Evolutionary conservation across 2,113 vertebrate species (phyloP).

Genomic region (Tricholaema leucomelas): DNA sequence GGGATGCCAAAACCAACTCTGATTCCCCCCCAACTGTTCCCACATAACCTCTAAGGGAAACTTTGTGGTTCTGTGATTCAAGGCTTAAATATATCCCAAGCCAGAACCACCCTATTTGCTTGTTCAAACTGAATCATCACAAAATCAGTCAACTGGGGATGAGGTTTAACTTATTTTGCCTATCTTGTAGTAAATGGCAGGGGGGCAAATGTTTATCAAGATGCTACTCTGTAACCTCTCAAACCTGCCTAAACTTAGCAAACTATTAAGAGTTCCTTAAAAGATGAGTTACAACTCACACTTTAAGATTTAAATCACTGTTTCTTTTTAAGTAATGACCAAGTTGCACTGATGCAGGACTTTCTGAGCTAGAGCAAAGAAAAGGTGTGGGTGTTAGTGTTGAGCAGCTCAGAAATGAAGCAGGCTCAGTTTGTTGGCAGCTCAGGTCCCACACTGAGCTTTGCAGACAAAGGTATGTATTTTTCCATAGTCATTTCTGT

Average conservation of each 20-base stretch:
- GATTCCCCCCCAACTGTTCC: not conserved
- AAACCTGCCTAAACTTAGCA: not conserved
- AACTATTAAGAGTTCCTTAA: not conserved
- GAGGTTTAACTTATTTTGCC: not conserved
- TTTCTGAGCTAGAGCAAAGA: not conserved
- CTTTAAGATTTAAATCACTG: not conserved
- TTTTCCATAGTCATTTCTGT: not conserved
- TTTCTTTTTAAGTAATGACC: not conserved
- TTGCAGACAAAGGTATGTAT: not conserved
- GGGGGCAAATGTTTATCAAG: not conserved
- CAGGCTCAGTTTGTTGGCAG: not conserved
- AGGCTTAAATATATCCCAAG: not conserved
- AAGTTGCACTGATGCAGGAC: not conserved
- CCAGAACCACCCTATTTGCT: not conserved
- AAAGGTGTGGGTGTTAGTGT: not conserved
- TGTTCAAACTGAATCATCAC: not conserved
- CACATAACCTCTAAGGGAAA: not conserved
- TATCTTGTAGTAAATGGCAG: not conserved
- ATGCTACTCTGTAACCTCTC: not conserved
- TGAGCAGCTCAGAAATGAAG: not conserved
- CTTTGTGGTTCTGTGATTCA: not conserved
- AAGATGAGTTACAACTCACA: not conserved
- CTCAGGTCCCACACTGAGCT: not conserved
- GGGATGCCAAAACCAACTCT: not conserved
- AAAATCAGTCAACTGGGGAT: not conserved